These are phyloP conservation scores for Mergus octosetaceus DNA, from an alignment of 2,797 vertebrate species.

Conservation along the genomic window DNA sequence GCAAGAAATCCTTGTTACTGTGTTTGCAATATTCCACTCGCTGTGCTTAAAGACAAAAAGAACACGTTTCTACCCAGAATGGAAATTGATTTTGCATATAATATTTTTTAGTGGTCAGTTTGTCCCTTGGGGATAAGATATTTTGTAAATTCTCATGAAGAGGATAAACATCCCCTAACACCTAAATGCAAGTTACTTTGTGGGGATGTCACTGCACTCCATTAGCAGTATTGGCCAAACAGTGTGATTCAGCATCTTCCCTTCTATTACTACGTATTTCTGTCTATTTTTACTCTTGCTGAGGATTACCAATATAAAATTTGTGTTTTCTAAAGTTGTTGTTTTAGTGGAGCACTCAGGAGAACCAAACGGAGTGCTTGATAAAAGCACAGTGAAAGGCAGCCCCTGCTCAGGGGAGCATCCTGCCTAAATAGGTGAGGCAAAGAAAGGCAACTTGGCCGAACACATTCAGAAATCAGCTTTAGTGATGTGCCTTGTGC, in stretches of 20 bases:
- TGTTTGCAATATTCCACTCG: neutral
- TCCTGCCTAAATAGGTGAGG: neutral
- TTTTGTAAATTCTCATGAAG: slow-evolving; percentile 1
- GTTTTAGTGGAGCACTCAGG: neutral
- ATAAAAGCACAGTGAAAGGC: neutral
- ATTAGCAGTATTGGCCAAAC: neutral
- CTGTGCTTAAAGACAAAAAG: neutral
- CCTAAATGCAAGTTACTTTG: neutral
- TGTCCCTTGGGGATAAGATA: neutral
- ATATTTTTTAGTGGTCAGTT: neutral
- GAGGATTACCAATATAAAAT: neutral
- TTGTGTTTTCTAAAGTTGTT: neutral
- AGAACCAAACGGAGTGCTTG: accelerated
- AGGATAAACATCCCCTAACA: neutral
- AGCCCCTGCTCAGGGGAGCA: neutral
- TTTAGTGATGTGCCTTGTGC: neutral
- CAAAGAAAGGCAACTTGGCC: neutral
- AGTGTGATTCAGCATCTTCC: neutral
- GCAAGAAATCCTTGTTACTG: neutral
- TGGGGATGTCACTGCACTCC: neutral
- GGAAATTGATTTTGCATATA: neutral
- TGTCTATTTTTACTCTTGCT: neutral
- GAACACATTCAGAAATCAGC: accelerated
- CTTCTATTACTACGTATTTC: neutral
- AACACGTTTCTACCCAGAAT: neutral